A percentile compares a stretch with the other conserved stretches of the same genome.
Conservation (phyloP, 2,888 invertebrate genomes). For the Gortyna flavago region DNA sequence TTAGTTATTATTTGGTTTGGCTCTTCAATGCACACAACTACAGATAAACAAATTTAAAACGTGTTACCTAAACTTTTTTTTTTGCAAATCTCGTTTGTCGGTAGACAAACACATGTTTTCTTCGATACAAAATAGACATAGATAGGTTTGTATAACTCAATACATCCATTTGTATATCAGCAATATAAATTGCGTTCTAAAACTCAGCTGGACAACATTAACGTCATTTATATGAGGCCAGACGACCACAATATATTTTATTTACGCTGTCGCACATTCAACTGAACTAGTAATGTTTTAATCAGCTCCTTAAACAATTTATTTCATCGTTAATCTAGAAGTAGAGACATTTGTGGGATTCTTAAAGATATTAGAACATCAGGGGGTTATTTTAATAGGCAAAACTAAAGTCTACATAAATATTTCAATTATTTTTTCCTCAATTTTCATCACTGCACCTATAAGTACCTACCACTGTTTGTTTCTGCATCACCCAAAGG, state of each 20-base stretch:
- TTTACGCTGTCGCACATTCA: slow-evolving; percentile 46
- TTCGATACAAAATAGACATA: slow-evolving; percentile 1
- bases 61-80: neutral
- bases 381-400: neutral
- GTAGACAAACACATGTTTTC: neutral
- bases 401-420: neutral
- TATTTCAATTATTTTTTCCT: neutral
- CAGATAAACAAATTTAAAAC: neutral
- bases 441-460: neutral
- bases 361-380: neutral
- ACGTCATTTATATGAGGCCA: slow-evolving; percentile 48
- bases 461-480: neutral
- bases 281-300: slow-evolving; percentile 59
- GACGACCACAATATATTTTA: slow-evolving; percentile 60
- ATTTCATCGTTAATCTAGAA: slow-evolving; percentile 52
- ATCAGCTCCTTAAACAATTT: slow-evolving; percentile 57
- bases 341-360: slow-evolving; percentile 27
- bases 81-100: neutral
- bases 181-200: slow-evolving; percentile 49
- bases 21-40: neutral
- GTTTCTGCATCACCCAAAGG: neutral
- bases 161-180: slow-evolving; percentile 38
- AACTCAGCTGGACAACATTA: slow-evolving; percentile 41
- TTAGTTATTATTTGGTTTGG: neutral
- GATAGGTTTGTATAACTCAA: neutral